Evolutionary conservation across 2,888 invertebrate genomes (phyloP), one percentile per base, ranked within the genome.

Genomic region (Eilema caniola): DNA sequence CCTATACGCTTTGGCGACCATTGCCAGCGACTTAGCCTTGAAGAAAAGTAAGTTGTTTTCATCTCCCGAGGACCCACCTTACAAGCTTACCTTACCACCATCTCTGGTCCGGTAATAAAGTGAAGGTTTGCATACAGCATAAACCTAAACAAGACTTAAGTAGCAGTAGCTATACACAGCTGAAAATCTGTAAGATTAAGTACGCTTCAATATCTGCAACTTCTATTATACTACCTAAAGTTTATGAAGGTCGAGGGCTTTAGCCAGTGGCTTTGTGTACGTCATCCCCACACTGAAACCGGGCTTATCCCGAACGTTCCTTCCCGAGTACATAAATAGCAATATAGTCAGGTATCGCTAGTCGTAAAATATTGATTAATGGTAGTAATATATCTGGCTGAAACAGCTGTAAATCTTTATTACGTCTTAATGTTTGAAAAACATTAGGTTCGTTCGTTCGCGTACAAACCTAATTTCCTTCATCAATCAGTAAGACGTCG

Each of bases 171-270:
- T 33, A 41, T n/a, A 62, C 20, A 24, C 4, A 53, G 24, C 56
- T 16, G 25, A 33, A 67, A 60, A 68, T 62, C 31, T 66, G 66
- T 53, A 62, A 72, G 70, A 64, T 64, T 67, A 66, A 31, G 23
- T 67, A 66, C 33, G 23, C n/a, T 64, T 28, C 33, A 33, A 62
- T 64, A 37, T 56, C 63, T 57, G 24, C 62, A 57, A 33, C 59
- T 60, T 56, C 20, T 20, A 20, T 1, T 67, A 67, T 67, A 62
- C 70, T 33, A 72, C 67, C 66, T 63, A 68, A 67, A 74, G 65
- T 66, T 70, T 28, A n/a, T 67, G 65, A 60, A 62, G 62, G 41
- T 65, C 25, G 60, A 59, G 72, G 28, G 62, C 67, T 53, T 53
- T 70, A 67, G 5, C 65, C 72, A 28, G n/a, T 23, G 57, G 37